Conservation (phyloP, 2,888 invertebrate species). For the Stenolophus ochropezus region DNA sequence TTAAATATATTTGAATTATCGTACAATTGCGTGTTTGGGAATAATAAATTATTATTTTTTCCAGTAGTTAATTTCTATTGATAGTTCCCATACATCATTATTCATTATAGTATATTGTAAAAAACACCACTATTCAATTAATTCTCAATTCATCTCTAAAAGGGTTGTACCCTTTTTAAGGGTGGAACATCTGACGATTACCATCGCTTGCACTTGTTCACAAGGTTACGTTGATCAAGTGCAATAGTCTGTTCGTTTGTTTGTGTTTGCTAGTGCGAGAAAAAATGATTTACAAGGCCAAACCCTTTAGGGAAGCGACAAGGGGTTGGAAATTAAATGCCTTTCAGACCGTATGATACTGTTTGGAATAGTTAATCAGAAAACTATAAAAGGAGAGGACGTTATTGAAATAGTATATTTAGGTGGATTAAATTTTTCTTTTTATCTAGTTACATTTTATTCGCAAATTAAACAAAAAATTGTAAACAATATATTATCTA, state of each 20-base stretch:
- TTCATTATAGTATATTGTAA: too few species aligned
- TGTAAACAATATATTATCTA: too few species aligned
- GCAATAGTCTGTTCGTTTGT: slow-evolving; percentile 19
- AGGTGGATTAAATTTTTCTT: too few species aligned
- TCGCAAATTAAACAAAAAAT: too few species aligned
- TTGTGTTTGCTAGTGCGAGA: slow-evolving; percentile 7
- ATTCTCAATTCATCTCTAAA: neutral
- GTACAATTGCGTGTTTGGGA: slow-evolving; percentile 1
- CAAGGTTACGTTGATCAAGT: slow-evolving; percentile 32
- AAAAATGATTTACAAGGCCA: slow-evolving; percentile 22
- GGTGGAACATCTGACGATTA: slow-evolving; percentile 13
- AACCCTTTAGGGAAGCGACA: slow-evolving; percentile 24
- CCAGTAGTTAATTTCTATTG: neutral
- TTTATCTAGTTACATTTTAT: too few species aligned
- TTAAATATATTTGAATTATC: slow-evolving; percentile 3
- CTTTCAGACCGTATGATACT: slow-evolving; percentile 20
- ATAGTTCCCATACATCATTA: neutral
- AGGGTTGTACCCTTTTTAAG: neutral
- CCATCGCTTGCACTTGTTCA: slow-evolving; percentile 28
- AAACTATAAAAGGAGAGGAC: neutral
- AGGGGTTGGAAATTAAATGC: slow-evolving; percentile 16
- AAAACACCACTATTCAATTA: neutral
- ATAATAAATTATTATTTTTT: slow-evolving; percentile 28
- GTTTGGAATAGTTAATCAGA: neutral
- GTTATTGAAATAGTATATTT: neutral